Evolutionary conservation across 2,888 invertebrate species (phyloP).

Genomic region (Gonocerus acuteangulatus): DNA sequence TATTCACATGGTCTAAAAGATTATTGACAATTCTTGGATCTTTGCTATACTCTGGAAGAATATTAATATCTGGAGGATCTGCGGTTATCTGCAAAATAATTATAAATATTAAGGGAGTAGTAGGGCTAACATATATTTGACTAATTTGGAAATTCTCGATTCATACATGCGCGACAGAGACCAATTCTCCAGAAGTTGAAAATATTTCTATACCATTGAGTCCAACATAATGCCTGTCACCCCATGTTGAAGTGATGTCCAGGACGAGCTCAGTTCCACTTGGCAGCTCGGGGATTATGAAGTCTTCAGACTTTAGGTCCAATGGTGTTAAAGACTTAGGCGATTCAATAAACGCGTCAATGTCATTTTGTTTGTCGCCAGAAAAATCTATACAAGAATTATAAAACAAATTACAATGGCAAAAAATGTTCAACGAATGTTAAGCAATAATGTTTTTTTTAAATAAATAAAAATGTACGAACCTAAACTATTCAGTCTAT

Average conservation of each 20-base stretch:
- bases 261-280: conserved; percentile 58
- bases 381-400: neutral
- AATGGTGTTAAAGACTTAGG: neutral
- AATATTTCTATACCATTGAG: conserved; percentile 72
- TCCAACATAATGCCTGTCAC: conserved; percentile 69
- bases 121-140: too few relatives aligned
- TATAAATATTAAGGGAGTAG: neutral
- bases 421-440: too few relatives aligned
- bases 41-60: conserved; percentile 58
- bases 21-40: conserved; percentile 57
- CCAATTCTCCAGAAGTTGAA: conserved; percentile 53
- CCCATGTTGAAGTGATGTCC: conserved; percentile 68
- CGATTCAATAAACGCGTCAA: neutral
- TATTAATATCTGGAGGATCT: conserved; percentile 52
- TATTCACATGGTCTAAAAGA: conserved; percentile 61
- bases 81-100: conserved; percentile 47
- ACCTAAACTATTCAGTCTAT: neutral
- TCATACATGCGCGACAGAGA: conserved; percentile 38
- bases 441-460: too few relatives aligned
- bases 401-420: too few relatives aligned
- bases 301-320: conserved; percentile 43
- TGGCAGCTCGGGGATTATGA: conserved; percentile 70
- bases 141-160: too few relatives aligned
- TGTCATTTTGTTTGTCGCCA: conserved; percentile 15
- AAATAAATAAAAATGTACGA: too few relatives aligned